phyloP scores from a whole-genome alignment of 2,888 invertebrate species.

The Pyrocoelia pectoralis region DNA sequence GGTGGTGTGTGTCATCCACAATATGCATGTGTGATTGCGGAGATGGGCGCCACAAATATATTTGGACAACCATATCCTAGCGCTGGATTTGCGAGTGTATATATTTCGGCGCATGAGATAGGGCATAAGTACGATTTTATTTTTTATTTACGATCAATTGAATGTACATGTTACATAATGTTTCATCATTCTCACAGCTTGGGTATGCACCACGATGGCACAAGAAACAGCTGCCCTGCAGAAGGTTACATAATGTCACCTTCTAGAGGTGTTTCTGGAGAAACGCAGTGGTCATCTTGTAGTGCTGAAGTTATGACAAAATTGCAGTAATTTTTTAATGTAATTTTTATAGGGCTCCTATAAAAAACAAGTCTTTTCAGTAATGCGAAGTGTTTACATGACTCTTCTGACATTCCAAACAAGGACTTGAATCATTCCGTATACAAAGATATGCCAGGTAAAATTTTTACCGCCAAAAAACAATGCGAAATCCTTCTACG shows the following conservation, averaged over 20 bases:
- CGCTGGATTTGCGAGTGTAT: slow-evolving; percentile 84
- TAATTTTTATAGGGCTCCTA: background rate
- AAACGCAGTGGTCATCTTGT: slow-evolving; percentile 80
- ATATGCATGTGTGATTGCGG: slow-evolving; percentile 80
- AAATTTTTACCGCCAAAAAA: slow-evolving; percentile 74
- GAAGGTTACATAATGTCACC: slow-evolving; percentile 86
- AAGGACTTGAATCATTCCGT: slow-evolving; percentile 68
- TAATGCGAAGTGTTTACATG: slow-evolving; percentile 72
- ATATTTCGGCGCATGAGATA: slow-evolving; percentile 84
- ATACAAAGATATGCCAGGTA: slow-evolving; percentile 72
- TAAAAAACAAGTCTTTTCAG: slow-evolving; percentile 51
- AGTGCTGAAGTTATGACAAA: slow-evolving; percentile 72
- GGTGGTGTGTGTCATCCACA: slow-evolving; percentile 77
- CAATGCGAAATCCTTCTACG: slow-evolving; percentile 78
- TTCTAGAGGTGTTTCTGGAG: slow-evolving; percentile 78
- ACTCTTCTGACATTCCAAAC: slow-evolving; percentile 62
- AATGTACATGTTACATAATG: no score
- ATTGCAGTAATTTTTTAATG: slow-evolving; percentile 61
- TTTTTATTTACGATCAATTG: no score
- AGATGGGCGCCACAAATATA: slow-evolving; percentile 76
- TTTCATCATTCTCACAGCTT: no score
- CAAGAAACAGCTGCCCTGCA: slow-evolving; percentile 74
- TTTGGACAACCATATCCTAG: slow-evolving; percentile 83
- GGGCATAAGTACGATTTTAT: slow-evolving; percentile 76
- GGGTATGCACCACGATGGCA: slow-evolving; percentile 84